Base-by-base conservation (phyloP, 2,797 vertebrate species). In the Pogonophryne albipinna region DNA sequence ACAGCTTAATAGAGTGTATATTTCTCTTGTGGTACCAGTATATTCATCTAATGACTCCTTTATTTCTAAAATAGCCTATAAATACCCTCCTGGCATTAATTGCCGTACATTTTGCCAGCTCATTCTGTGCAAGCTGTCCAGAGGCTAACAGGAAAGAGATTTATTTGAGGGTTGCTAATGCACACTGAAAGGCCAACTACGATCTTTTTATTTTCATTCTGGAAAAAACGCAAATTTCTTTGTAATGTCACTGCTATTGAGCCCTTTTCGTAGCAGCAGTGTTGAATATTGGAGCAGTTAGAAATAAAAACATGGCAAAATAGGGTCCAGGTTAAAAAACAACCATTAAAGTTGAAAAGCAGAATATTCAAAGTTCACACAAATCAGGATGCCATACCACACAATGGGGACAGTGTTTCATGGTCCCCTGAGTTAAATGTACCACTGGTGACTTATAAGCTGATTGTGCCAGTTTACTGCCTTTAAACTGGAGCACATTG, bases 351-450 rank as follows among this genome's bases (percentile, higher is more conserved):
- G 46, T 38, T 49, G 42, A 66, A 75, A 60, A 81, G 46, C 78
- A 83, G 44, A 66, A 66, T 76, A 75, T 59, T 68, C 59, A 66
- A 12, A 51, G 74, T 23, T 66, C 10, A 19, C 0, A 71, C 74
- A 70, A 57, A 56, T 42, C 45, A 57, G 49, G 23, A 65, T 38
- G 34, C 34, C 34, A 45, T 9, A 0, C 7, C 1, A 0, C 42
- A 38, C 17, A 46, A 4, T 38, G 41, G 23, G 7, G 45, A 58
- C 19, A 8, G 16, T 50, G 53, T 74, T 68, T 64, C 13, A 64
- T 38, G 49, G 0, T 53, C 38, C 31, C 23, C 62, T 3, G 0
- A 13, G 27, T 16, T 49, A 45, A 53, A n/a, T 1, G 9, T 5
- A 27, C 2, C 34, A 19, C 6, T 45, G 9, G 13, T 76, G 63